These are phyloP conservation scores for Jaculus jaculus DNA, from an alignment of 2,113 vertebrate genomes.

Conservation along the genomic window DNA sequence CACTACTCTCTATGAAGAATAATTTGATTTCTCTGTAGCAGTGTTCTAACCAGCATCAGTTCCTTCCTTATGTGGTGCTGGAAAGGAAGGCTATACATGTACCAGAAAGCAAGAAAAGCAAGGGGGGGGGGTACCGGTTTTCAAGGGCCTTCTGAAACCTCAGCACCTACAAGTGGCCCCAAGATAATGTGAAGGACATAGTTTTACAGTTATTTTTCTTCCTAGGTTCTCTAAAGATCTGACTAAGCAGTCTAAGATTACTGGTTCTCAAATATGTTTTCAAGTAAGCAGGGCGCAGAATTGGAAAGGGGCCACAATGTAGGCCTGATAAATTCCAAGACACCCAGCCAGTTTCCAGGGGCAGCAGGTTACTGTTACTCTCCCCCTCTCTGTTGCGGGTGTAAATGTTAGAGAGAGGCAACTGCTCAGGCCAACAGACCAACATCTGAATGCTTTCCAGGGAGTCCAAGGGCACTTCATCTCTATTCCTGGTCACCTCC, in stretches of 20 bases:
- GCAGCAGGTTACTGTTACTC: slow-evolving; percentile 69
- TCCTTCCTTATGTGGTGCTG: neutral
- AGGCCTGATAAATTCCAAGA: slow-evolving; percentile 74
- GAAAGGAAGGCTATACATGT: neutral
- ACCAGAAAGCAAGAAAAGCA: neutral
- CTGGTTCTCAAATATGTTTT: slow-evolving; percentile 72
- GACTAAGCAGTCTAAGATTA: slow-evolving; percentile 67
- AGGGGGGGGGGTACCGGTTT: neutral
- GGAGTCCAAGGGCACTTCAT: slow-evolving; percentile 22
- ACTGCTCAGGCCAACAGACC: slow-evolving; percentile 50
- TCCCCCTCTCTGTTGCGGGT: slow-evolving; percentile 52
- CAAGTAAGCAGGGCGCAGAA: slow-evolving; percentile 72
- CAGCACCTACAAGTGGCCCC: neutral
- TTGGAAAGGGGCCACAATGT: slow-evolving; percentile 68
- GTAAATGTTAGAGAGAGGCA: slow-evolving; percentile 71
- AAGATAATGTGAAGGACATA: neutral
- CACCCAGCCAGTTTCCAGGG: slow-evolving; percentile 70
- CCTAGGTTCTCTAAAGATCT: slow-evolving; percentile 56
- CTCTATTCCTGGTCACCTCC: slow-evolving; percentile 31
- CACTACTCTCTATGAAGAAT: neutral
- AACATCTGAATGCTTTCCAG: slow-evolving; percentile 61
- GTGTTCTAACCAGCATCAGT: neutral
- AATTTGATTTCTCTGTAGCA: slow-evolving; percentile 20
- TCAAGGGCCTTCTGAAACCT: neutral
- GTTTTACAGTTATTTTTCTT: slow-evolving; percentile 42